phyloP scores from a whole-genome alignment of 2,113 vertebrate species.

The Falco punctatus region DNA sequence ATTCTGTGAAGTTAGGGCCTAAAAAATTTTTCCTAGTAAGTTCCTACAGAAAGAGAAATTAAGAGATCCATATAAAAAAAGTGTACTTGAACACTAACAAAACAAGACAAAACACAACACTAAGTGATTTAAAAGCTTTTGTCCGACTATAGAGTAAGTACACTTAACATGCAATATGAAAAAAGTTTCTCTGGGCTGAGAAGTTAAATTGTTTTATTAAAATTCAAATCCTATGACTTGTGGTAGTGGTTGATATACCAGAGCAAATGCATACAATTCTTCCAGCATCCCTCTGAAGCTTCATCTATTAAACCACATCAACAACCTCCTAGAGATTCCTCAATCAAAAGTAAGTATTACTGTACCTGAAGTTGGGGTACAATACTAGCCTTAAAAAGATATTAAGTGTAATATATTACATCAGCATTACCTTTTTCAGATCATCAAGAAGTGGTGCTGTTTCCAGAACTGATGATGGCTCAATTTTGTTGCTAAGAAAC shows the following conservation, averaged over 20 bases:
- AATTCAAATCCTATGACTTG: neutral
- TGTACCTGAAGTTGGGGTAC: neutral
- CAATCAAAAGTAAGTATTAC: neutral
- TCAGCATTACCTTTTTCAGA: conserved; percentile 80
- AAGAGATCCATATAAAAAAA: neutral
- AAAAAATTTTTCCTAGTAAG: conserved; percentile 67
- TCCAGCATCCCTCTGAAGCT: neutral
- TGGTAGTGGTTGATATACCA: neutral
- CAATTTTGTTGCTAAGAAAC: conserved; percentile 66
- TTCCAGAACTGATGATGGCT: conserved; percentile 78
- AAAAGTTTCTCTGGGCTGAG: neutral
- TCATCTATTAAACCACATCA: neutral
- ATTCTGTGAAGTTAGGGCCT: conserved; percentile 72
- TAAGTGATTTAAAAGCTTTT: neutral
- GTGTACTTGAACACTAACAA: neutral
- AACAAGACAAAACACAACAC: neutral
- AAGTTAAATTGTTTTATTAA: neutral
- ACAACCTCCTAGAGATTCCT: neutral
- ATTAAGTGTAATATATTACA: neutral
- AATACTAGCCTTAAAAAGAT: neutral
- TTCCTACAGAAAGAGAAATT: conserved; percentile 70
- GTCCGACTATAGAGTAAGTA: neutral
- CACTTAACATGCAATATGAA: neutral
- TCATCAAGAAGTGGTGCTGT: conserved; percentile 74
- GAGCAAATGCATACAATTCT: neutral